Evolutionary conservation across 2,113 vertebrate species (phyloP).

Genomic region (Zonotrichia leucophrys): DNA sequence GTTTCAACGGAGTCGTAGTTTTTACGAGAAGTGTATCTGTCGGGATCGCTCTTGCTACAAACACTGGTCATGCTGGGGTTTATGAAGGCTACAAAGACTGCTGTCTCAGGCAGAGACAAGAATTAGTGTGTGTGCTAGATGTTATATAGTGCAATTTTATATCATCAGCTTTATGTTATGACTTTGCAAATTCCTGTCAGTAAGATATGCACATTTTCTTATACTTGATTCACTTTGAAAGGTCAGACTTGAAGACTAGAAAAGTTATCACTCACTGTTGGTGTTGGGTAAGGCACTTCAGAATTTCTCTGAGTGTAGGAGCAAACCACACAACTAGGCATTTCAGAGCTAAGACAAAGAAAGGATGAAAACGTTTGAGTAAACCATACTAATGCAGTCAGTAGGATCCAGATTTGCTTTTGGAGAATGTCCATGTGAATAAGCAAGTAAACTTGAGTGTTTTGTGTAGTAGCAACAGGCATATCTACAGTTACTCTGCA

Average conservation of each 20-base stretch:
- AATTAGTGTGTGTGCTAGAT: background rate
- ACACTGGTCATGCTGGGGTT: background rate
- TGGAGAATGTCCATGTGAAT: background rate
- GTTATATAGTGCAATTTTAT: background rate
- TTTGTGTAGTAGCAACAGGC: background rate
- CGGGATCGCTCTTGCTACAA: background rate
- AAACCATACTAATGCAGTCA: background rate
- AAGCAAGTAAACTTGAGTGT: background rate
- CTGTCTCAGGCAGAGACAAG: background rate
- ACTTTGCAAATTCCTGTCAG: background rate
- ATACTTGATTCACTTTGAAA: background rate
- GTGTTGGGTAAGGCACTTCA: background rate
- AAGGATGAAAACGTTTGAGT: background rate
- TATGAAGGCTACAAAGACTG: background rate
- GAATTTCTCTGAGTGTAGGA: background rate
- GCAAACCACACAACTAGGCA: accelerated
- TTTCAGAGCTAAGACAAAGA: background rate
- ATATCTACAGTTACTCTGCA: background rate
- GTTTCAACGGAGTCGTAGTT: background rate
- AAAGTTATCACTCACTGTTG: background rate
- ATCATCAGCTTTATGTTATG: background rate
- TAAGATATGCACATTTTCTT: background rate
- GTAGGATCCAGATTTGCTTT: background rate
- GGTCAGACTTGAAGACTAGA: background rate
- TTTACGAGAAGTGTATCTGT: background rate